Percentiles rank a stretch among this genome's conserved stretches.
phyloP scores from a whole-genome alignment of 2,797 vertebrate genomes.

The Typhlichthys subterraneus region DNA sequence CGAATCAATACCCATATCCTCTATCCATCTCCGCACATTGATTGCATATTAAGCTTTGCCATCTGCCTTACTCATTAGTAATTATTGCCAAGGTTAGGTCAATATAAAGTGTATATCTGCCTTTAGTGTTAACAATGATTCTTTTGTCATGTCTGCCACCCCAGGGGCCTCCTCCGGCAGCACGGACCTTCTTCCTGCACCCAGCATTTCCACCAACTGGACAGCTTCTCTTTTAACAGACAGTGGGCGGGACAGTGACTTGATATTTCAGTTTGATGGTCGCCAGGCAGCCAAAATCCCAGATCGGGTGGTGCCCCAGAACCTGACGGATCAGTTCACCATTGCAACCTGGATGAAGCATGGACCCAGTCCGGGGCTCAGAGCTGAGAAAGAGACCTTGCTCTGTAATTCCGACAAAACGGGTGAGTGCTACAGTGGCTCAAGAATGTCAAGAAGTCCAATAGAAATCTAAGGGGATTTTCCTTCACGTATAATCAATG shows the following conservation, averaged over 20 bases:
- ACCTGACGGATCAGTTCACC: slow-evolving; percentile 95
- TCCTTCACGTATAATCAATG: not conserved
- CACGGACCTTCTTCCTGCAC: slow-evolving; percentile 91
- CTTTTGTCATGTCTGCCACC: slow-evolving; percentile 37
- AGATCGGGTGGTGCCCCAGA: slow-evolving; percentile 90
- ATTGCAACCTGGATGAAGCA: slow-evolving; percentile 98
- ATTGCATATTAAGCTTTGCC: slow-evolving; percentile 66
- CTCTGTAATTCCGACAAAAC: slow-evolving; percentile 98
- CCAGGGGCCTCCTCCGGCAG: slow-evolving; percentile 92
- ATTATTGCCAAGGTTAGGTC: slow-evolving; percentile 68
- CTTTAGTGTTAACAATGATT: slow-evolving; percentile 60
- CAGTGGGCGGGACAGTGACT: slow-evolving; percentile 82
- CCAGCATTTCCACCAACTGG: slow-evolving; percentile 88
- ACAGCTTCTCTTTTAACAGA: slow-evolving; percentile 88
- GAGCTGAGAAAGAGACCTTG: slow-evolving; percentile 95
- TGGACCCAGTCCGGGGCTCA: slow-evolving; percentile 89
- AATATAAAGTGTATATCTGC: slow-evolving; percentile 32
- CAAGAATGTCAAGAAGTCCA: no score
- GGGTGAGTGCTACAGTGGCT: slow-evolving; percentile 74
- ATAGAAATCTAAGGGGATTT: not conserved
- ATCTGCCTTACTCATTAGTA: slow-evolving; percentile 60
- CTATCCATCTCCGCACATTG: slow-evolving; percentile 57
- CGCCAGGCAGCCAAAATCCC: slow-evolving; percentile 94
- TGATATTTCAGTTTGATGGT: slow-evolving; percentile 94
- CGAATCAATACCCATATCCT: slow-evolving; percentile 66